Percentiles rank a stretch among this genome's conserved stretches.
These are phyloP conservation scores for Lynx canadensis DNA, from an alignment of 2,113 vertebrate species.

Conservation along the genomic window DNA sequence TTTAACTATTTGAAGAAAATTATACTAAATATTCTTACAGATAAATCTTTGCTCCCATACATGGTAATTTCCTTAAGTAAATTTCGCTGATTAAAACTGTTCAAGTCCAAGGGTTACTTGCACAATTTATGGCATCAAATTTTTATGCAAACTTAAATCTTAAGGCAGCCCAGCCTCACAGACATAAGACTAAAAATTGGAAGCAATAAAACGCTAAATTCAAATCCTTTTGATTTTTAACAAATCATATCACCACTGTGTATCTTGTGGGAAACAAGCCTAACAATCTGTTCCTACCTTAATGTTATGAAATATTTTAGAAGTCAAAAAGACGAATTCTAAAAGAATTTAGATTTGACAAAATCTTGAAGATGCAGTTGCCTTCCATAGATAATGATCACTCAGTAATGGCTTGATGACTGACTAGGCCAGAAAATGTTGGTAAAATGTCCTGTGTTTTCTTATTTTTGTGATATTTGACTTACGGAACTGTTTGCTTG, in stretches of 20 bases:
- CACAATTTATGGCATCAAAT: not conserved
- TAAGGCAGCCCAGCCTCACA: not conserved
- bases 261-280: not conserved
- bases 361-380: not conserved
- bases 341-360: not conserved
- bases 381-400: not conserved
- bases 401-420: not conserved
- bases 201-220: constrained; percentile 12
- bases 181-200: not conserved
- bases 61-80: constrained; percentile 30
- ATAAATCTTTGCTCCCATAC: not conserved
- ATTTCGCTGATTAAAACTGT: constrained; percentile 22
- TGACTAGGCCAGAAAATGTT: not conserved
- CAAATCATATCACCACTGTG: not conserved
- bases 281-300: not conserved
- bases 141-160: constrained; percentile 47
- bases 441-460: not conserved
- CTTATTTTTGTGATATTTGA: not conserved
- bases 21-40: not conserved
- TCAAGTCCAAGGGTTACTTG: not conserved
- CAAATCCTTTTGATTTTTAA: constrained; percentile 17
- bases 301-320: not conserved
- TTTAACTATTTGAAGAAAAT: constrained; percentile 21
- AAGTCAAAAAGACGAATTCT: not conserved
- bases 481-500: not conserved